phyloP scores from a whole-genome alignment of 2,888 invertebrate genomes.

The Acronicta psi region DNA sequence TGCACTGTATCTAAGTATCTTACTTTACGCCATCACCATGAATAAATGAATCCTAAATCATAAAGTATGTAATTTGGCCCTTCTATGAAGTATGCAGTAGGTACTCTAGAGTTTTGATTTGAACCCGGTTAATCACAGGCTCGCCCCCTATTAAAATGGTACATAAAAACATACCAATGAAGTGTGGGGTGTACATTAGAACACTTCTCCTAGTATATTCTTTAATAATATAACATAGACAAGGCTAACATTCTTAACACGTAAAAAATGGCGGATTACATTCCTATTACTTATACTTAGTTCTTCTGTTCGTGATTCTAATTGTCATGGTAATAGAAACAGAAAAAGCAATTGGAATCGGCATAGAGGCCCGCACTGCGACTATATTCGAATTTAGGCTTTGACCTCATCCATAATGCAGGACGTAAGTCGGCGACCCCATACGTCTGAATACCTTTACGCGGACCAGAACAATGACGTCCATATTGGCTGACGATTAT shows the following conservation, averaged over 20 bases:
- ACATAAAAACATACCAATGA: no score
- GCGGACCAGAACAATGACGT: slow-evolving; percentile 60
- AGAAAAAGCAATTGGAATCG: slow-evolving; percentile 51
- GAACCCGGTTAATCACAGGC: no score
- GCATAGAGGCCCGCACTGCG: slow-evolving; percentile 60
- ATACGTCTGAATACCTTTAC: slow-evolving; percentile 61
- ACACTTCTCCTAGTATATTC: no score
- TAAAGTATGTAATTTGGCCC: no score
- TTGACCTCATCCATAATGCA: slow-evolving; percentile 84
- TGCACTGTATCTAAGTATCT: background rate
- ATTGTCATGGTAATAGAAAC: slow-evolving; percentile 28
- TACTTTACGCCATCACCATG: no score
- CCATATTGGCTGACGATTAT: no score
- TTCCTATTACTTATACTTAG: slow-evolving; percentile 1
- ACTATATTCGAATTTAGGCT: slow-evolving; percentile 72
- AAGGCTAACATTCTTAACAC: background rate
- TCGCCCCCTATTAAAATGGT: no score
- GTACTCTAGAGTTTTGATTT: no score
- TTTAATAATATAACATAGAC: background rate
- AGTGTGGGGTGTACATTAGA: no score
- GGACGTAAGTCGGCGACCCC: slow-evolving; percentile 64
- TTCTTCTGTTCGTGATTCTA: slow-evolving; percentile 8
- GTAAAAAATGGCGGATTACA: background rate
- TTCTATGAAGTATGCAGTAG: no score
- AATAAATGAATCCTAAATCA: no score